Evolutionary conservation across 2,888 invertebrate genomes (phyloP).

Genomic region (Sarcophaga variegata): DNA sequence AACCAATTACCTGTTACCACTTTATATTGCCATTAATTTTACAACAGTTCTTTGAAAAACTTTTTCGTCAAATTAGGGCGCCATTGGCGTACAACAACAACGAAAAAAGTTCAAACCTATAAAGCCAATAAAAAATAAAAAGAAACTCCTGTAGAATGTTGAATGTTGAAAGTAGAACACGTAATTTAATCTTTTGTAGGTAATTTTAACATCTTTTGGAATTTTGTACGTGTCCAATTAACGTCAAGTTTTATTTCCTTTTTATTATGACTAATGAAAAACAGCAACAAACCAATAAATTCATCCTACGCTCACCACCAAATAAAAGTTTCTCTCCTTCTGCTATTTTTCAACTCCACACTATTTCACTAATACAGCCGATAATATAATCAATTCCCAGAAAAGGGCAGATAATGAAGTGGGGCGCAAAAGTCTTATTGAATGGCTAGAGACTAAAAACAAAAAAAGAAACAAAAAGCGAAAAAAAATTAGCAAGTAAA

Average conservation of each 20-base stretch:
- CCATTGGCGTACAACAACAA: not conserved
- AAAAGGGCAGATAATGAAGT: not conserved
- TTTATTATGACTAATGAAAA: slow-evolving; percentile 57
- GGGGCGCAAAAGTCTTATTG: not conserved
- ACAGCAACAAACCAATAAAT: slow-evolving; percentile 44
- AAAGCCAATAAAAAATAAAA: not conserved
- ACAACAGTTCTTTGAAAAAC: too few relatives aligned
- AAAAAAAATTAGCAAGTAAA: slow-evolving; percentile 37
- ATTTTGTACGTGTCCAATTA: slow-evolving; percentile 64
- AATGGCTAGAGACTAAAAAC: slow-evolving; percentile 50
- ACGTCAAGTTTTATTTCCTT: slow-evolving; percentile 64
- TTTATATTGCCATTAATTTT: too few relatives aligned
- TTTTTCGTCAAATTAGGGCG: too few relatives aligned
- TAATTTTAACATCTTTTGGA: slow-evolving; percentile 56
- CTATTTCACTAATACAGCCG: not conserved
- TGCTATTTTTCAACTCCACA: not conserved
- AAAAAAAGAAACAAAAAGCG: not conserved
- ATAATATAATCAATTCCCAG: slow-evolving; percentile 38
- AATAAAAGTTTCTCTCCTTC: not conserved
- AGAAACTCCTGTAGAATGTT: too few relatives aligned
- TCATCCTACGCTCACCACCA: not conserved
- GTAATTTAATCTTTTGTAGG: slow-evolving; percentile 53
- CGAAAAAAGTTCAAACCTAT: not conserved
- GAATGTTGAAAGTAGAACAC: slow-evolving; percentile 10
- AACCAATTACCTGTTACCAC: too few relatives aligned